Evolutionary conservation across 2,888 invertebrate species (phyloP), one percentile per base, ranked within the genome.

Genomic region (Deroplatys truncata): DNA sequence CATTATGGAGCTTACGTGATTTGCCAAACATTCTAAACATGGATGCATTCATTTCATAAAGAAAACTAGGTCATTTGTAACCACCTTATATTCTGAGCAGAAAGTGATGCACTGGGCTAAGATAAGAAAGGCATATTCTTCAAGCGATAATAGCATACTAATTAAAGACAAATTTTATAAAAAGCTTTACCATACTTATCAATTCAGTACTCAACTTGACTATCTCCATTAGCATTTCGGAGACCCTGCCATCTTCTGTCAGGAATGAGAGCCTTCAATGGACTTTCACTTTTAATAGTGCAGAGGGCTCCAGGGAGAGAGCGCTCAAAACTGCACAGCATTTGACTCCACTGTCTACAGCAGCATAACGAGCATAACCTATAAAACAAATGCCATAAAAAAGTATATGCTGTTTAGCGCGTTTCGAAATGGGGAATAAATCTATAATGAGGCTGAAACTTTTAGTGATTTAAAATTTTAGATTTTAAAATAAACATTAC

Each of bases 1-100:
- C 25, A 72, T 72, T 20, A 20, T 72, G 56, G 56, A 72, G 20
- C 16, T 16, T 72, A 72, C 56, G 56, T 72, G 56, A 72, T 72
- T 72, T 72, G 56, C 56, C 16, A 72, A 72, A 72, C 56, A 72
- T 72, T 72, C 56, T 72, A 25, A 72, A 72, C 56, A 72, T 72
- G 56, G 56, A 72, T 72, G 56, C 56, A 72, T 72, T 72, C 56
- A 72, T 72, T 87, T 87, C 87, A 83, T 87, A 82, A 87, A 13
- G 82, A 87, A 87, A 87, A 87, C 87, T 87, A 87, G 87, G 87
- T 87, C 87, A 87, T 72, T 72, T 72, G 56, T 20, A 72, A 72
- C 20, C 16, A 7, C 25, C 20, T 72, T 72, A 72, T 72, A 20
- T 72, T 20, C 25, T 72, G 20, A 72, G 20, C 20, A 25, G 25